Conservation (phyloP, 2,797 vertebrate genomes). For the Falco columbarius region DNA sequence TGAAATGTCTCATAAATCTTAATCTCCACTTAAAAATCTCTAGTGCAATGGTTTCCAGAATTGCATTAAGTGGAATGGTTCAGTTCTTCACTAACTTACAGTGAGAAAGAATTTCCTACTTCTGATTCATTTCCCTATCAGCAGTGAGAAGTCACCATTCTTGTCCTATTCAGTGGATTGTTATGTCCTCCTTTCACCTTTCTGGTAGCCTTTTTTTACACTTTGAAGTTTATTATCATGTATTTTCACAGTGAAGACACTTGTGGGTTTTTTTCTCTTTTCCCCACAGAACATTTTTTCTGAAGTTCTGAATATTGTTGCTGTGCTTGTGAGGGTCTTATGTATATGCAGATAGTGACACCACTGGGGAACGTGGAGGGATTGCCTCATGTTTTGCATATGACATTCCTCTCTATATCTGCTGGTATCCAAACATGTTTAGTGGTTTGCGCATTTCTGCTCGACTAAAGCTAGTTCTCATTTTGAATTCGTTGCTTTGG, state of each 20-base stretch:
- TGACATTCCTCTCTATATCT: not conserved
- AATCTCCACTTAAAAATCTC: not conserved
- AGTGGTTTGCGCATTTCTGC: not conserved
- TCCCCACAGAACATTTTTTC: fast-evolving
- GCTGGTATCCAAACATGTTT: not conserved
- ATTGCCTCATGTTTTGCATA: not conserved
- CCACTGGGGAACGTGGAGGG: not conserved
- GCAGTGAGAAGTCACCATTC: not conserved
- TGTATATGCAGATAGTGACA: not conserved
- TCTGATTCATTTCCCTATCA: not conserved
- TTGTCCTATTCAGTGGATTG: not conserved
- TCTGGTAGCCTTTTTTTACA: not conserved
- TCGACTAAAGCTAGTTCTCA: not conserved
- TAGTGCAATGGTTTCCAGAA: not conserved
- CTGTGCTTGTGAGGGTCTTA: not conserved
- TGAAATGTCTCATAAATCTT: not conserved
- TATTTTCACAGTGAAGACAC: not conserved
- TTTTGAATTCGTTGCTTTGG: not conserved
- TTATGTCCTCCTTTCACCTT: not conserved
- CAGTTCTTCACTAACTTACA: not conserved
- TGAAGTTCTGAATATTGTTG: not conserved
- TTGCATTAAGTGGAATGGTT: not conserved
- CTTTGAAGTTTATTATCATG: not conserved
- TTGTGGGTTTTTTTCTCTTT: not conserved
- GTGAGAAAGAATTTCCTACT: not conserved